A percentile compares a stretch with the other conserved stretches of the same genome.
These are phyloP conservation scores for Drosophila lini DNA, from an alignment of 1,140 invertebrate species.

Conservation along the genomic window DNA sequence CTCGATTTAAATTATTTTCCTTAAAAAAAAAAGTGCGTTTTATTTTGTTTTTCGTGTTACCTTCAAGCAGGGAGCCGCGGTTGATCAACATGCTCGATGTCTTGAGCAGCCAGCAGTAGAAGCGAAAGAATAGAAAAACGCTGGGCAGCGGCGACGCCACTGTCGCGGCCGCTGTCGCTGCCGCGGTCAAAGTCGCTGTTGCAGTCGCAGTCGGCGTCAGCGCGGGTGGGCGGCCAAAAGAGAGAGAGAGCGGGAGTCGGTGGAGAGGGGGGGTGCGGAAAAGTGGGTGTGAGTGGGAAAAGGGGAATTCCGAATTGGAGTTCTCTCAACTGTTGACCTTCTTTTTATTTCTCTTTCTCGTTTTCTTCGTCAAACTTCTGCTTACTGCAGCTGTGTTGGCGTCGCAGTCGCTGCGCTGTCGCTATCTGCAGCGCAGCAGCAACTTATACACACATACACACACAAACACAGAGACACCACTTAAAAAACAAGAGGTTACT, in stretches of 20 bases:
- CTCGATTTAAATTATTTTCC: background rate
- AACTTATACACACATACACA: conserved; percentile 19
- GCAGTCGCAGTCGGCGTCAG: conserved; percentile 13
- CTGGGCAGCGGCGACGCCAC: conserved; percentile 61
- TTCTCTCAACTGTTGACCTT: conserved; percentile 59
- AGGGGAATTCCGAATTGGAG: conserved; percentile 1
- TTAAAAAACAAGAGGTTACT: conserved; percentile 25
- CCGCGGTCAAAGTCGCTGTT: conserved; percentile 1
- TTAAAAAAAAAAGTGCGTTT: background rate
- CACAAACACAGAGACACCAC: conserved; percentile 10
- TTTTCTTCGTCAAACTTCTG: conserved; percentile 34
- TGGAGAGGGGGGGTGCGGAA: background rate
- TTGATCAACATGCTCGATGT: conserved; percentile 74
- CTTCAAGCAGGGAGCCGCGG: conserved; percentile 70
- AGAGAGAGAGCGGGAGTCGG: background rate
- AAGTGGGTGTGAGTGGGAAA: conserved; percentile 4
- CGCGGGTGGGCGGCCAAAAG: conserved; percentile 7
- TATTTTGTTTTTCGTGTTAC: conserved; percentile 38
- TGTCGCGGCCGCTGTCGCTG: conserved; percentile 12
- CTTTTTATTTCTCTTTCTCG: conserved; percentile 44
- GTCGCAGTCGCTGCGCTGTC: conserved; percentile 34
- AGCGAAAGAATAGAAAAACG: conserved; percentile 66
- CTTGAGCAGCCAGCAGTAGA: conserved; percentile 66
- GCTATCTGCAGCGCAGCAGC: conserved; percentile 36
- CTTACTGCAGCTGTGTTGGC: conserved; percentile 32